Evolutionary conservation across 1,140 invertebrate species (phyloP), one percentile per base, ranked within the genome.

Genomic region (Yoshiicerus persimilis): DNA sequence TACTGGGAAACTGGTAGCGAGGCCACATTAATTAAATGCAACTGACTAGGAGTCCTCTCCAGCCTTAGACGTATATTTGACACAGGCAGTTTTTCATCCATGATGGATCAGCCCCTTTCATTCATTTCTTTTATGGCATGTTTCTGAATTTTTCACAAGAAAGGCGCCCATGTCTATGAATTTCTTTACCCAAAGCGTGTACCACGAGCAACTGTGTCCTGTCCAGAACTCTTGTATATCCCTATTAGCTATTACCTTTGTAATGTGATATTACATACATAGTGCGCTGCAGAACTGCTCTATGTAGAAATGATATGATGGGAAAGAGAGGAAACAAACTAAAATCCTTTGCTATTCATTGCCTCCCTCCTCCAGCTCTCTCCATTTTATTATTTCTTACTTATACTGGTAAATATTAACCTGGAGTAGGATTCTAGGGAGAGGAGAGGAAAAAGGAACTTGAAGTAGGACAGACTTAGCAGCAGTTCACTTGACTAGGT

Each of bases 91-190:
- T 86, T 86, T 86, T 84, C 36, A 36, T 86, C 84, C 56, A 66
- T 86, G 84, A 86, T 86, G 84, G 56, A 86, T 86, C 84, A 86
- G 84, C 84, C 56, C 41, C 84, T 86, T 86, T 86, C 41, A 64
- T 86, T 62, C 84, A 56, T 86, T 86, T 34, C 38, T 56, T 56
- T 84, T 47, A 47, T 84, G 38, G 83, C 41, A 84, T 84, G 38
- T 84, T 56, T 84, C 38, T 84, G 41, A 41, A 84, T 56, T 47
- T 84, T 84, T 84, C 41, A 47, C 4, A 84, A 27, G 41, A 84
- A 56, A 84, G 83, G 83, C 41, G 83, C 41, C 83, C 41, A 47
- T 41, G 38, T 11, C 38, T 38, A 84, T 27, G 83, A 84, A 84
- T 47, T 84, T 84, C 41, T 32, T 80, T 16, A 1, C 5, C 34